phyloP scores from a whole-genome alignment of 2,888 invertebrate species.

The Chymomyza caudatula region DNA sequence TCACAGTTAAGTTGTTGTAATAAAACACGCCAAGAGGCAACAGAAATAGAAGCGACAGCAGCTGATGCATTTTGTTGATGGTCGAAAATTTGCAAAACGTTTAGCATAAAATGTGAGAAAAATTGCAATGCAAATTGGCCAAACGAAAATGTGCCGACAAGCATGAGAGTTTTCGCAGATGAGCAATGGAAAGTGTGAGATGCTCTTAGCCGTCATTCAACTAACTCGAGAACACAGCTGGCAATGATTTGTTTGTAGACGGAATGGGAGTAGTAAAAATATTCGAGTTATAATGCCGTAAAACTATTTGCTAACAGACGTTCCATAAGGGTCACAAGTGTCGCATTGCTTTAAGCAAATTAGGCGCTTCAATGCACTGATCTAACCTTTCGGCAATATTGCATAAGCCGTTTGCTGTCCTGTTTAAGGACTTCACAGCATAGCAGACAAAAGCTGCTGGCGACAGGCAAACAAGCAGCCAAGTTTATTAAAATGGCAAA shows the following conservation, averaged over 20 bases:
- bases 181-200: neutral
- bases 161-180: neutral
- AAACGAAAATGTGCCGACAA: neutral
- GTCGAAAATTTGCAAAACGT: conserved; percentile 62
- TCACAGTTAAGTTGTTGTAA: conserved; percentile 25
- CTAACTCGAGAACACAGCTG: conserved; percentile 11
- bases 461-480: conserved; percentile 22
- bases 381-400: neutral
- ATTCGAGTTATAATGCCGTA: neutral
- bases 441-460: conserved; percentile 29
- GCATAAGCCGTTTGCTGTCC: neutral
- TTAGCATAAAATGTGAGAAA: conserved; percentile 53
- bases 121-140: conserved; percentile 63
- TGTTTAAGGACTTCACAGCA: neutral
- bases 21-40: conserved; percentile 32
- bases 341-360: conserved; percentile 26
- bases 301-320: neutral
- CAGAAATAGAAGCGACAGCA: conserved; percentile 33
- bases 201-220: neutral
- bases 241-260: conserved; percentile 33
- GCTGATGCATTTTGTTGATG: conserved; percentile 63
- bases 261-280: too few relatives aligned
- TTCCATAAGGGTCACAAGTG: conserved; percentile 35
- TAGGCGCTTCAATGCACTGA: conserved; percentile 32
- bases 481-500: conserved; percentile 15